Conservation (phyloP, 2,888 invertebrate species). For the Cynaeus angustus region DNA sequence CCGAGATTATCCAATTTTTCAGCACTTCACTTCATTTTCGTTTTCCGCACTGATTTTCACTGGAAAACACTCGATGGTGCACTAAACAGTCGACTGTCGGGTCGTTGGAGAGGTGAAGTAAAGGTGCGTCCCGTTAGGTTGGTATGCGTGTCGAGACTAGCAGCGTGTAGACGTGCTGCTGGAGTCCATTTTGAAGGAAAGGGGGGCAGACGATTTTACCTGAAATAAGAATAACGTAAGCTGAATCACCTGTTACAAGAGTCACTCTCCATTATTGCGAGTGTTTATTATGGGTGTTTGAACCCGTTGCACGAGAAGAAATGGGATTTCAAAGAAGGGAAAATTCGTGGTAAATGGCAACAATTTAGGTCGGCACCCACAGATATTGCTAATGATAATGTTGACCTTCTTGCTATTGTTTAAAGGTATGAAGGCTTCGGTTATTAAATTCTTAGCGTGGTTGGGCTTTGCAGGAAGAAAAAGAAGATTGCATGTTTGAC, state of each 20-base stretch:
- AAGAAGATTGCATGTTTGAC: no score
- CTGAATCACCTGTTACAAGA: slow-evolving; percentile 41
- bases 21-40: slow-evolving; percentile 54
- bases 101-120: slow-evolving; percentile 65
- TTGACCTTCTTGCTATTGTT: slow-evolving; percentile 36
- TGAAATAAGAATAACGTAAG: slow-evolving; percentile 37
- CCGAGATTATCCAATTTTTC: slow-evolving; percentile 42
- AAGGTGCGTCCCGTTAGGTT: slow-evolving; percentile 69
- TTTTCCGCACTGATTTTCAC: slow-evolving; percentile 53
- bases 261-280: slow-evolving; percentile 37
- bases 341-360: slow-evolving; percentile 5
- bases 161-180: slow-evolving; percentile 47
- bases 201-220: slow-evolving; percentile 40
- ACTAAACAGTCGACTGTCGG: slow-evolving; percentile 54
- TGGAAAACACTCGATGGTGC: slow-evolving; percentile 23
- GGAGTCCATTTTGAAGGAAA: slow-evolving; percentile 43
- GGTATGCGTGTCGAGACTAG: slow-evolving; percentile 64
- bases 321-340: not conserved
- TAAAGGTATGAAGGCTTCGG: slow-evolving; percentile 1
- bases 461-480: no score
- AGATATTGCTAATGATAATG: slow-evolving; percentile 29
- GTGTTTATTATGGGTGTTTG: slow-evolving; percentile 20
- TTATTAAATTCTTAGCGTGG: slow-evolving; percentile 8
- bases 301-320: slow-evolving; percentile 8
- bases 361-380: slow-evolving; percentile 38